Conservation (phyloP, 2,888 invertebrate genomes). For the Lottia scabra region DNA sequence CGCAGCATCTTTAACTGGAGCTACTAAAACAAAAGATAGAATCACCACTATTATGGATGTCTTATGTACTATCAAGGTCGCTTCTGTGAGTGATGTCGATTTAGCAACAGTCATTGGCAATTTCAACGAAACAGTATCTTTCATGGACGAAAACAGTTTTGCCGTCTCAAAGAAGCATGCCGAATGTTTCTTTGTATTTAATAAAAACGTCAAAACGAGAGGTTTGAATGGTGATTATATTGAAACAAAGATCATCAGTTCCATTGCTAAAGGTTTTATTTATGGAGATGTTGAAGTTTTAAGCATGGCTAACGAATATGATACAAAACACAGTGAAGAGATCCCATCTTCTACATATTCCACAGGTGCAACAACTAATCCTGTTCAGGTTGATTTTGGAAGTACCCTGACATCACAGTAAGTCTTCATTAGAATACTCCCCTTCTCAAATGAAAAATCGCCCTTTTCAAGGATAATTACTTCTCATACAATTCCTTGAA, state of each 20-base stretch:
- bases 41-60: constrained; percentile 4
- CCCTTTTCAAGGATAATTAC: too few relatives aligned
- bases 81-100: constrained; percentile 7
- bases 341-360: neutral
- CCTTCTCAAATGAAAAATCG: too few relatives aligned
- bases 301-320: neutral
- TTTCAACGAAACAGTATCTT: neutral
- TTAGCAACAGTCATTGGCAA: neutral
- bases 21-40: neutral
- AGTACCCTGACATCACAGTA: neutral
- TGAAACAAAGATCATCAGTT: too few relatives aligned
- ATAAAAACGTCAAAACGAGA: neutral
- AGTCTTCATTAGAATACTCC: too few relatives aligned
- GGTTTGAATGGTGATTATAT: too few relatives aligned
- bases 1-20: neutral
- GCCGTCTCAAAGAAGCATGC: neutral
- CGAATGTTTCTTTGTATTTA: neutral
- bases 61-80: neutral
- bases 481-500: too few relatives aligned
- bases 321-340: neutral
- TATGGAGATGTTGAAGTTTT: too few relatives aligned
- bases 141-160: neutral
- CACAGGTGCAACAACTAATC: neutral
- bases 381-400: neutral
- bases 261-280: too few relatives aligned